phyloP scores from a whole-genome alignment of 2,888 invertebrate species.

The Ophion costatus region DNA sequence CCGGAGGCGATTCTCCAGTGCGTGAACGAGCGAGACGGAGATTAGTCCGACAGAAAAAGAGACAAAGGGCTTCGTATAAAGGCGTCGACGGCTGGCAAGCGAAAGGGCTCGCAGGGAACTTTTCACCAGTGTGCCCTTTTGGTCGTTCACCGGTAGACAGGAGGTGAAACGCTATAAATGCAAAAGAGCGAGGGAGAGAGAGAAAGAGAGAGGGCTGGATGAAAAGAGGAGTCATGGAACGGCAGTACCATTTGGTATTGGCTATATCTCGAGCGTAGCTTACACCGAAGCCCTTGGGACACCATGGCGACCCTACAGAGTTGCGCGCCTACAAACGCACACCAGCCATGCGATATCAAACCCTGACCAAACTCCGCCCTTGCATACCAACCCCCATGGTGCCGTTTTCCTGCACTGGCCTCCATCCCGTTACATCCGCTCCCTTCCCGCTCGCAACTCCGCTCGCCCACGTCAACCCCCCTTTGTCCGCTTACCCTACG shows the following conservation, averaged over 20 bases:
- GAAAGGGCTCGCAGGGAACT: not conserved
- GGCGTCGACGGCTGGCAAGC: not conserved
- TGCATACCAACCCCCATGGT: conserved; percentile 36
- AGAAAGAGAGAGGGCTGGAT: conserved; percentile 40
- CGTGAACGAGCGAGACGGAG: conserved; percentile 31
- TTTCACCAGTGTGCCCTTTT: not conserved
- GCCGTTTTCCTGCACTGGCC: conserved; percentile 43
- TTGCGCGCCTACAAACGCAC: conserved; percentile 20
- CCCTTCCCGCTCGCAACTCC: conserved; percentile 14
- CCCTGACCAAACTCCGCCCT: conserved; percentile 57
- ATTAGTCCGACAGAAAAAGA: conserved; percentile 40
- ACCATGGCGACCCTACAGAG: conserved; percentile 45
- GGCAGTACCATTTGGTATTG: conserved; percentile 76
- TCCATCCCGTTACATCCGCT: not conserved
- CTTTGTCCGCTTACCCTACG: not conserved
- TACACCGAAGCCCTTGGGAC: conserved; percentile 71
- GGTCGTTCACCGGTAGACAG: not conserved
- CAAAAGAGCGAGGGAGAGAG: conserved; percentile 19
- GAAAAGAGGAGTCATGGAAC: conserved; percentile 71
- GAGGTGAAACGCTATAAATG: conserved; percentile 12
- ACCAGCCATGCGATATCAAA: conserved; percentile 17
- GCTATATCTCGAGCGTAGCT: conserved; percentile 79
- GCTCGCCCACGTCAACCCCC: not conserved
- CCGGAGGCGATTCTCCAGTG: conserved; percentile 14
- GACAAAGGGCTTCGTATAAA: conserved; percentile 8